These are phyloP conservation scores for Pitangus sulphuratus DNA, from an alignment of 2,797 vertebrate species.

Conservation along the genomic window DNA sequence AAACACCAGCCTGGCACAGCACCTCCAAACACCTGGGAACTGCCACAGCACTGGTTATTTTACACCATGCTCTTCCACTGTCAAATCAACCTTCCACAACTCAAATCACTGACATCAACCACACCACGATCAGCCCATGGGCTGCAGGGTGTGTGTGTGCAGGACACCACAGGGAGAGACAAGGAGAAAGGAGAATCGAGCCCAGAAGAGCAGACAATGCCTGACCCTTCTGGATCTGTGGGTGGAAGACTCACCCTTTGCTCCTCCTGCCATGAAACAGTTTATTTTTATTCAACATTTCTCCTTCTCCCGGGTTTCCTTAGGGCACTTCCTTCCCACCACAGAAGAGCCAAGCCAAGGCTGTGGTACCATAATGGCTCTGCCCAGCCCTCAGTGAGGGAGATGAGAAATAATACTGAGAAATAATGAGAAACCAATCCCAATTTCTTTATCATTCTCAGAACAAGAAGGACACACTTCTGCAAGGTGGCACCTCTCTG, in stretches of 20 bases:
- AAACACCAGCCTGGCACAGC: not conserved
- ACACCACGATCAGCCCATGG: too few species aligned
- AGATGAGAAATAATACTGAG: not conserved
- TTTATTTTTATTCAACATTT: not conserved
- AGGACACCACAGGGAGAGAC: not conserved
- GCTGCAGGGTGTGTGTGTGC: not conserved
- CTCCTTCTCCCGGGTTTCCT: not conserved
- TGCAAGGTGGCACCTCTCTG: not conserved
- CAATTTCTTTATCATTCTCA: not conserved
- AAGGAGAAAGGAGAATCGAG: not conserved
- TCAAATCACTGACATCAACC: not conserved
- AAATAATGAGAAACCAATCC: not conserved
- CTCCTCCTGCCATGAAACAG: not conserved
- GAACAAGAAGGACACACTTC: not conserved
- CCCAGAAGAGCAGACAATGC: fast-evolving
- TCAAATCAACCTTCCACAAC: not conserved
- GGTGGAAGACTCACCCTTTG: not conserved
- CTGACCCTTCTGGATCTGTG: not conserved
- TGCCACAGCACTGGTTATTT: not conserved
- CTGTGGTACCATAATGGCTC: not conserved
- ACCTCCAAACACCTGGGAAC: not conserved
- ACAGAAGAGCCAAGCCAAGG: too few species aligned
- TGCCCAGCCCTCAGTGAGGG: not conserved
- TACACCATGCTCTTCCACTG: not conserved
- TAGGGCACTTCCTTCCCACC: not conserved